A percentile compares a stretch with the other conserved stretches of the same genome.
Conservation (phyloP, 1,140 invertebrate species). For the Cydia strobilella region DNA sequence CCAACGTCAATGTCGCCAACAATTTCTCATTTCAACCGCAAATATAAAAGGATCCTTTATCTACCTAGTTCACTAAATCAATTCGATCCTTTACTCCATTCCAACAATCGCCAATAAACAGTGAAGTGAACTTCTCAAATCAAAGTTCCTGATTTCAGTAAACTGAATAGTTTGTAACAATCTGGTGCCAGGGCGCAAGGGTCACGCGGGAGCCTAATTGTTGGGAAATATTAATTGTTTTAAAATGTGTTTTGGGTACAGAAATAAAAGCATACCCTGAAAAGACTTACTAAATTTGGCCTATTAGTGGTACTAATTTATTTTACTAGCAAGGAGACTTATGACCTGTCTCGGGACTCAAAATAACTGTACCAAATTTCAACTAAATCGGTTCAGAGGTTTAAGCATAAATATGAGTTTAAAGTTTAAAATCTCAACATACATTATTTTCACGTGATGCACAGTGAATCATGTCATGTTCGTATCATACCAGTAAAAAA, state of each 20-base stretch:
- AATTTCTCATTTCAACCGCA: constrained; percentile 11
- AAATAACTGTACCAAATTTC: no score
- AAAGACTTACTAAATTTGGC: no score
- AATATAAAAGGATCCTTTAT: constrained; percentile 27
- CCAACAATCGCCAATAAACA: constrained; percentile 29
- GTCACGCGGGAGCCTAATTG: background rate
- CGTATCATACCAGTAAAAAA: no score
- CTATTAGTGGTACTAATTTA: no score
- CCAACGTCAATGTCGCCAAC: background rate
- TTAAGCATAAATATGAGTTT: no score
- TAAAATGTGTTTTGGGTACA: background rate
- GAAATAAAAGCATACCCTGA: no score
- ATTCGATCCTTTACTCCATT: constrained; percentile 26
- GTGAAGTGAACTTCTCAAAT: constrained; percentile 34
- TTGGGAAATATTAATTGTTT: background rate
- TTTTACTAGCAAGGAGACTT: no score
- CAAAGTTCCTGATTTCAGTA: constrained; percentile 35
- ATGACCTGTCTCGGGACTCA: no score
- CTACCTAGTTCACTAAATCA: constrained; percentile 25
- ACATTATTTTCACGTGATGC: no score
- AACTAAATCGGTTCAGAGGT: no score
- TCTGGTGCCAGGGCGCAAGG: constrained; percentile 18
- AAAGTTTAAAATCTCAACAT: no score
- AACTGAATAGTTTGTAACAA: constrained; percentile 39
- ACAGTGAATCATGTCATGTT: no score